phyloP scores from a whole-genome alignment of 2,888 invertebrate species.

The Schizaphis graminum region DNA sequence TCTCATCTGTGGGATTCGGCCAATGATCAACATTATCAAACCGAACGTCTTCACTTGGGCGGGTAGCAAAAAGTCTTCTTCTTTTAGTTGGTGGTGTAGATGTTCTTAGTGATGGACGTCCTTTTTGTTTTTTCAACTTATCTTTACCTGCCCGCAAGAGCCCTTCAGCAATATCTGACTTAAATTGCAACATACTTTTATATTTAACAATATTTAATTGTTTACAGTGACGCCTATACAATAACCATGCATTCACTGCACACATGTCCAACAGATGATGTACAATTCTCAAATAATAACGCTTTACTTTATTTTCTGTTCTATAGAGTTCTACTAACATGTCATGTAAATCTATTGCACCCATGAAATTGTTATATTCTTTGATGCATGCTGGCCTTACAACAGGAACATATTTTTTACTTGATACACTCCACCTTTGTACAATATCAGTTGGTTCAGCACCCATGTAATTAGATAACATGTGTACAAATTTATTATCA shows the following conservation, averaged over 20 bases:
- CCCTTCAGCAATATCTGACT: neutral
- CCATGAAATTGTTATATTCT: neutral
- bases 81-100: neutral
- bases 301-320: neutral
- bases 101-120: neutral
- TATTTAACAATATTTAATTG: neutral
- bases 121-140: neutral
- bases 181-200: neutral
- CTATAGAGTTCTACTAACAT: conserved; percentile 9
- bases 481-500: conserved; percentile 22
- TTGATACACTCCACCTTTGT: neutral
- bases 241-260: neutral
- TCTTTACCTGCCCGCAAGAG: neutral
- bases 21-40: conserved; percentile 9
- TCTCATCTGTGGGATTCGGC: neutral
- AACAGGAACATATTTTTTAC: neutral
- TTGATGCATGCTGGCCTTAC: neutral
- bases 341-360: neutral
- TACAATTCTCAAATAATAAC: neutral
- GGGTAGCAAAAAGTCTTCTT: neutral
- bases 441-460: conserved; percentile 5
- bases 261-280: neutral
- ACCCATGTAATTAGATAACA: conserved; percentile 17
- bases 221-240: conserved; percentile 10
- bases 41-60: neutral